A percentile compares a stretch with the other conserved stretches of the same genome.
Conservation (phyloP, 2,113 vertebrate species). For the Xiphias gladius region DNA sequence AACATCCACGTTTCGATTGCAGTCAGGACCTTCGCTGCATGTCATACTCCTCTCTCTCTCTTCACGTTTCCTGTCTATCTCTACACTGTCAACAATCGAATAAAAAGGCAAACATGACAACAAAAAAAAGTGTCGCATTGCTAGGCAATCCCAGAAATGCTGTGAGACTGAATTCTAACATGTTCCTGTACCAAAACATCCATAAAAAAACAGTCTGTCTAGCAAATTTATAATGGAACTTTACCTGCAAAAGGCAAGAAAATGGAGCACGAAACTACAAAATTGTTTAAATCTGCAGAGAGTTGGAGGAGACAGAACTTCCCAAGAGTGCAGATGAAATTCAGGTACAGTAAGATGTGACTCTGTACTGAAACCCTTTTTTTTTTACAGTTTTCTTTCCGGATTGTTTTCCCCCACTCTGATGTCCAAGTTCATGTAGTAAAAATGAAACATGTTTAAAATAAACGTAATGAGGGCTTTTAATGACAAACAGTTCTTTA, state of each 20-base stretch:
- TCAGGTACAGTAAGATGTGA: constrained; percentile 2
- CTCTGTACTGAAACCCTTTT: constrained; percentile 8
- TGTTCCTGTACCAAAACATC: constrained; percentile 9
- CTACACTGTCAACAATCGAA: neutral
- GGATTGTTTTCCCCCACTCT: neutral
- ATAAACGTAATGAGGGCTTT: constrained; percentile 10
- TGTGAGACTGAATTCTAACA: neutral
- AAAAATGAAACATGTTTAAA: constrained; percentile 15
- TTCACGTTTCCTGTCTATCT: neutral
- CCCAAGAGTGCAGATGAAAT: constrained; percentile 1
- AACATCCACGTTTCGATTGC: neutral
- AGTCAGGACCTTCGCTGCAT: neutral
- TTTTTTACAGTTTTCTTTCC: constrained; percentile 11
- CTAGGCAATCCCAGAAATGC: constrained; percentile 1
- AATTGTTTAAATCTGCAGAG: constrained; percentile 1
- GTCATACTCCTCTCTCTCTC: neutral
- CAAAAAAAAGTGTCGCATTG: neutral
- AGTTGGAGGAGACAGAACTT: neutral
- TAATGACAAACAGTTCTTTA: constrained; percentile 25
- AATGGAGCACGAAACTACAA: neutral
- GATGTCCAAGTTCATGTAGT: neutral
- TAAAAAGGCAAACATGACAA: neutral
- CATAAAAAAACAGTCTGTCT: neutral
- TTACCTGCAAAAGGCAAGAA: neutral
- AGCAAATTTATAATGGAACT: constrained; percentile 6